A percentile compares a stretch with the other conserved stretches of the same genome.
phyloP scores from a whole-genome alignment of 2,113 vertebrate genomes.

The Melospiza melodia region DNA sequence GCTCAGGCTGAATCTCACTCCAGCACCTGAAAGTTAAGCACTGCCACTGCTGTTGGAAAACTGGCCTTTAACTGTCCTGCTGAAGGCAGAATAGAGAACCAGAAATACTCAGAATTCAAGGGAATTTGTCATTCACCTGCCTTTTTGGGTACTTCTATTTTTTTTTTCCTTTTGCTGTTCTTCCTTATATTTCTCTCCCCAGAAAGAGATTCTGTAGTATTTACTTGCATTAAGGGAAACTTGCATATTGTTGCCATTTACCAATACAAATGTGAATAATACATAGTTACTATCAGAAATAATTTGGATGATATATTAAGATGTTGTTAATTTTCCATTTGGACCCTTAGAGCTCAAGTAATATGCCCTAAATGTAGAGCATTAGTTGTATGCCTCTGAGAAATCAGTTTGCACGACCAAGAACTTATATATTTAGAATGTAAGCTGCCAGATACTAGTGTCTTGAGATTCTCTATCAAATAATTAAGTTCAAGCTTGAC shows the following conservation, averaged over 20 bases:
- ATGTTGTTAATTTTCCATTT: neutral
- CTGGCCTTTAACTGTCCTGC: neutral
- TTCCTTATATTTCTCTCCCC: neutral
- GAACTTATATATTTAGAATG: neutral
- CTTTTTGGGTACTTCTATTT: neutral
- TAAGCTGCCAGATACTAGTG: neutral
- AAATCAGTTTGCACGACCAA: neutral
- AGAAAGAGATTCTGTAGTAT: neutral
- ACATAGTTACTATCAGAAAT: neutral
- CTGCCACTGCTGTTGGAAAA: neutral
- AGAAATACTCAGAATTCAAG: neutral
- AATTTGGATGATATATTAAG: neutral
- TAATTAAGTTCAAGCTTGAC: neutral
- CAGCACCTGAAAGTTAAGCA: neutral
- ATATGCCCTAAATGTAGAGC: neutral
- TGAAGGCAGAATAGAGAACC: neutral
- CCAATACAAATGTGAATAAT: neutral
- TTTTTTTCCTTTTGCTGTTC: neutral
- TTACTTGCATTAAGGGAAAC: neutral
- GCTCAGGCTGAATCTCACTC: neutral
- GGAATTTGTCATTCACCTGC: neutral
- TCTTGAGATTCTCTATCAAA: neutral
- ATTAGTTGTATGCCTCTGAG: neutral
- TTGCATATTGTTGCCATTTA: neutral
- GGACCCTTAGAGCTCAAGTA: neutral